Evolutionary conservation across 2,888 invertebrate species (phyloP), one percentile per base, ranked within the genome.

Genomic region (Sesamia inferens): DNA sequence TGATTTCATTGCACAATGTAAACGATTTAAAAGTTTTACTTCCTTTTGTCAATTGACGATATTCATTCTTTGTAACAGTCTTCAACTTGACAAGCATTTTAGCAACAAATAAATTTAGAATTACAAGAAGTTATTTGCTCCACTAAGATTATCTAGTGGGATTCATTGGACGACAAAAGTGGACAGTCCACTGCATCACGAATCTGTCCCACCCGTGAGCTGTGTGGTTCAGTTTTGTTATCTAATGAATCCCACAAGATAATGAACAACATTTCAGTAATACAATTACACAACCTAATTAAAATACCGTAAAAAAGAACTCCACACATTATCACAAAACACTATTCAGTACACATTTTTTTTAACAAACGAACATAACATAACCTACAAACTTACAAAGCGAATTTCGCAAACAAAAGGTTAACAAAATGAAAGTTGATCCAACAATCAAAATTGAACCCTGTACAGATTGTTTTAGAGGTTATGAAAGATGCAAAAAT

Each of bases 361-460:
- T 81, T 68, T 55, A 31, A 74, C 69, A 78, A 66, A 65, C 61
- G 54, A 71, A 83, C 80, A 71, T 83, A 71, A 83, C 80, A 71
- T 83, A 84, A 84, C 84, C 82, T 82, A 81, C 72, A 86, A 81
- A 83, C 76, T 80, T 81, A 76, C 76, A 86, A 85, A 85, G 68
- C 69, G 48, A 68, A 83, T 79, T 86, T 85, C 57, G 85, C 85
- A 85, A 83, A 85, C 78, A 86, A 85, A 80, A 83, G 87, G 83
- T 85, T 79, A 86, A 76, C 73, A 78, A 76, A 76, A 81, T 74
- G 66, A 57, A 72, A 71, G 62, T 63, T 19, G 16, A 24, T 47
- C n/a, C 47, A 68, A 68, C 86, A 83, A 77, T 68, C 71, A 7
- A 88, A 80, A 83, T 79, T 86, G 71, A 82, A 78, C 85, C 77